Conservation (phyloP, 2,797 vertebrate species). For the Otolemur crassicaudatus region DNA sequence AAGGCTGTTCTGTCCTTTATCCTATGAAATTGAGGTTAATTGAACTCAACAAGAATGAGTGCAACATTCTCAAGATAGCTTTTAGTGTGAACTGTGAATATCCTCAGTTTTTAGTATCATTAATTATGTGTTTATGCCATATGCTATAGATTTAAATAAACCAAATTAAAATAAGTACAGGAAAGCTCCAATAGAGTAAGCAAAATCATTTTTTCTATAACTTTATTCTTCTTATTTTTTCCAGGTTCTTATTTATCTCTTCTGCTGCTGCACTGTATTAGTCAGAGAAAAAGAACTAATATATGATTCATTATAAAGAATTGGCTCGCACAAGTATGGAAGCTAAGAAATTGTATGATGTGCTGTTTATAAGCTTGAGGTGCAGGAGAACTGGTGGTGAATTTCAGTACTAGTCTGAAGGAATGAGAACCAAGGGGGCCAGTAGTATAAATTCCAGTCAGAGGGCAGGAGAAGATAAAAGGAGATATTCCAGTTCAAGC, state of each 20-base stretch:
- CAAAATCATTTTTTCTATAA: conserved; percentile 27
- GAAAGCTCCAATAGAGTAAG: neutral
- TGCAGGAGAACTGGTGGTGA: neutral
- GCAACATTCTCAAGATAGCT: neutral
- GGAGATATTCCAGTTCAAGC: neutral
- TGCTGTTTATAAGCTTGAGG: neutral
- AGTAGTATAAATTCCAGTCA: neutral
- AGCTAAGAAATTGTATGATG: neutral
- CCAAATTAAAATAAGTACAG: conserved; percentile 40
- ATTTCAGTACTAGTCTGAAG: neutral
- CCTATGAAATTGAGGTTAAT: neutral
- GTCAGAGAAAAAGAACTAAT: neutral
- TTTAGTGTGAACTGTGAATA: conserved; percentile 1
- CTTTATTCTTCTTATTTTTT: neutral
- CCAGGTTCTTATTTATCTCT: neutral
- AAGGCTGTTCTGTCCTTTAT: neutral
- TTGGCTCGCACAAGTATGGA: neutral
- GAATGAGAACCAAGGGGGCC: neutral
- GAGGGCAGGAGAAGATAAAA: neutral
- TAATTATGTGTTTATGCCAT: conserved; percentile 34
- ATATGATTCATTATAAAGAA: neutral
- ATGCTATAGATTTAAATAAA: conserved; percentile 55
- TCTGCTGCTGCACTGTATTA: neutral
- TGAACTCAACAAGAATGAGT: neutral
- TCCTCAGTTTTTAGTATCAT: conserved; percentile 11